Evolutionary conservation across 2,797 vertebrate genomes (phyloP).

Genomic region (Emydoidea blandingii): DNA sequence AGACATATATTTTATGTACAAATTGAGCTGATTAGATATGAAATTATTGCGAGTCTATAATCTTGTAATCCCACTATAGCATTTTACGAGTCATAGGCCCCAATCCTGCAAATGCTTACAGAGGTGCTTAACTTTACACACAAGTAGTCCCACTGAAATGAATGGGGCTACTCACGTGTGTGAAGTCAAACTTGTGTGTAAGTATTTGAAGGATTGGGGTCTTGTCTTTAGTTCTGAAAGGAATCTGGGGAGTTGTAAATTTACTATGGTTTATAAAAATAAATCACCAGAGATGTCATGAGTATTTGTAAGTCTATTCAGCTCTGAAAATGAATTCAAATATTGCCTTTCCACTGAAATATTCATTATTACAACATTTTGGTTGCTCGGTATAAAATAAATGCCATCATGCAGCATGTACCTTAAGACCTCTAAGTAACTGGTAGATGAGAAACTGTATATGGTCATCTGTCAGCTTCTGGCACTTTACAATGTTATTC

Average conservation of each 20-base stretch:
- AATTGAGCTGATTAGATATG: not conserved
- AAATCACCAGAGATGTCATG: not conserved
- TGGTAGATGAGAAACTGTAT: conserved; percentile 98
- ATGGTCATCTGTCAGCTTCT: conserved; percentile 95
- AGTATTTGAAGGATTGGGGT: not conserved
- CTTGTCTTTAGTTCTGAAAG: conserved; percentile 14
- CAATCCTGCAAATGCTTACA: not conserved
- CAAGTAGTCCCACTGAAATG: not conserved
- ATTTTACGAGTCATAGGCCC: not conserved
- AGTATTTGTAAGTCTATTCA: not conserved
- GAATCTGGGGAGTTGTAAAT: not conserved
- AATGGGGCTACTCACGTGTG: not conserved
- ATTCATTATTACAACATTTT: not conserved
- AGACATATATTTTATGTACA: not conserved
- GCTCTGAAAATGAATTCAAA: not conserved
- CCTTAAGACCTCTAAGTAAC: conserved; percentile 96
- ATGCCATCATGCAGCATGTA: conserved; percentile 37
- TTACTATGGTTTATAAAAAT: not conserved
- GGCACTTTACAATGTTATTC: conserved; percentile 98
- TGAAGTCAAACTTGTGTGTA: not conserved
- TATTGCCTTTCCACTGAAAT: not conserved
- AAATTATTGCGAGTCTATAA: not conserved
- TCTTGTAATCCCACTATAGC: not conserved
- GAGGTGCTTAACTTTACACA: not conserved
- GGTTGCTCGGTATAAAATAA: not conserved